Conservation (phyloP, 2,888 invertebrate genomes). For the Iphiclides podalirius region DNA sequence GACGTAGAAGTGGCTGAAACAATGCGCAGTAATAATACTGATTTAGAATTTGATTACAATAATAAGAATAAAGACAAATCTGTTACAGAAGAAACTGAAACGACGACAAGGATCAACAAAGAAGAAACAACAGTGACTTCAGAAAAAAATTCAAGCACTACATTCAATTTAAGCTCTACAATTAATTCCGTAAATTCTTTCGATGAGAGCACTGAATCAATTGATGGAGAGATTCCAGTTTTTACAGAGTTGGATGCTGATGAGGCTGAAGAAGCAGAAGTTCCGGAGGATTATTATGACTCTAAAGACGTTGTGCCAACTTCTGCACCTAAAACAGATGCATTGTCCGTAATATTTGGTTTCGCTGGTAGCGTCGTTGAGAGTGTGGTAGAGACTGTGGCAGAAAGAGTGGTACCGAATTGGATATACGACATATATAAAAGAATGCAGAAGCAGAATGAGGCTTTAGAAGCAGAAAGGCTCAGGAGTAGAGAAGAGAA, state of each 20-base stretch:
- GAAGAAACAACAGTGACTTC: slow-evolving; percentile 3
- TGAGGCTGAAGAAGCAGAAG: slow-evolving; percentile 41
- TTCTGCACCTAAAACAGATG: slow-evolving; percentile 63
- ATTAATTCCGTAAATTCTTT: slow-evolving; percentile 21
- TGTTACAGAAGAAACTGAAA: not conserved
- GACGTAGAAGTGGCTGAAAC: slow-evolving; percentile 28
- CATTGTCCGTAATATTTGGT: slow-evolving; percentile 66
- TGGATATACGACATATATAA: slow-evolving; percentile 65
- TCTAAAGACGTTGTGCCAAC: slow-evolving; percentile 66
- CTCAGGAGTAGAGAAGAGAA: slow-evolving; percentile 73
- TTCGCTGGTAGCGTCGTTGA: slow-evolving; percentile 71
- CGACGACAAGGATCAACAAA: slow-evolving; percentile 2
- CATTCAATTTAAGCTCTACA: not conserved
- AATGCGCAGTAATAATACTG: slow-evolving; percentile 27
- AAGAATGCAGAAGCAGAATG: slow-evolving; percentile 70
- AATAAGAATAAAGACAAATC: slow-evolving; percentile 25
- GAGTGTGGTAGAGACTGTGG: slow-evolving; percentile 66
- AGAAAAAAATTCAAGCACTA: not conserved
- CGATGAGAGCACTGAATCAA: slow-evolving; percentile 36
- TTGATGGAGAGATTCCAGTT: slow-evolving; percentile 51
- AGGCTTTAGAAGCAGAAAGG: slow-evolving; percentile 67
- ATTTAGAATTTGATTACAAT: slow-evolving; percentile 1
- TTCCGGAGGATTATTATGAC: slow-evolving; percentile 73
- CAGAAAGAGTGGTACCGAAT: slow-evolving; percentile 69
- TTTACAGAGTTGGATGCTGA: slow-evolving; percentile 63